phyloP scores from a whole-genome alignment of 1,140 invertebrate species.

The Heterodera schachtii region DNA sequence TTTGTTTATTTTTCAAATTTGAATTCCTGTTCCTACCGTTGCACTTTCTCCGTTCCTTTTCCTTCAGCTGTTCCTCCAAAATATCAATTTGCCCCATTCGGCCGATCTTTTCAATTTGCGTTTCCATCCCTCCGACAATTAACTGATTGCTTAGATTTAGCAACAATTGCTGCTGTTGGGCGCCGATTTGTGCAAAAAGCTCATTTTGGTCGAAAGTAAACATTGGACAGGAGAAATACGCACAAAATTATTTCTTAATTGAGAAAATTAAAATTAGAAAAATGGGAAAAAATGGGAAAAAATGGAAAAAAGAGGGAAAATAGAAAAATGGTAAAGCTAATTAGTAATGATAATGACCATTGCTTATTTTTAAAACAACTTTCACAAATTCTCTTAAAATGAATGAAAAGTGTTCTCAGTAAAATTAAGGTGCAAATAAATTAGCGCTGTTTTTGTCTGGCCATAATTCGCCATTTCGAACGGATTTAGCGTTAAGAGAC shows the following conservation, averaged over 20 bases:
- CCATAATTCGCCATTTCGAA: too few species aligned
- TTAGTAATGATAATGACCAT: too few species aligned
- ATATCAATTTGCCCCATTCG: neutral
- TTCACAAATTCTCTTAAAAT: too few species aligned
- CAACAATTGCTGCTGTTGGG: neutral
- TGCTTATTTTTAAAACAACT: too few species aligned
- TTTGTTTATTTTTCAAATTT: neutral
- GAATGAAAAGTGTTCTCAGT: too few species aligned
- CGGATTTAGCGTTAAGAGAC: too few species aligned
- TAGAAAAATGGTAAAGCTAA: too few species aligned
- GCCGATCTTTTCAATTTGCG: neutral
- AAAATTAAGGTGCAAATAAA: too few species aligned
- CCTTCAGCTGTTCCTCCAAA: neutral
- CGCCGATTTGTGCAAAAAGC: neutral
- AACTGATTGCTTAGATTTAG: neutral
- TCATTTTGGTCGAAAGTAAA: neutral
- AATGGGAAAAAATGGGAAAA: too few species aligned
- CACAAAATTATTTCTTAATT: neutral
- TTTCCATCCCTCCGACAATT: neutral
- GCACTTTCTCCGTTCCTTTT: conserved; percentile 9
- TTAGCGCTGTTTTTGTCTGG: too few species aligned
- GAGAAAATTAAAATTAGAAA: neutral
- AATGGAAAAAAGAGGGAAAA: too few species aligned
- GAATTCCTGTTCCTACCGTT: neutral
- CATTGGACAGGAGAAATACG: neutral